Conservation (phyloP, 1,140 invertebrate genomes). For the Conus betulinus region DNA sequence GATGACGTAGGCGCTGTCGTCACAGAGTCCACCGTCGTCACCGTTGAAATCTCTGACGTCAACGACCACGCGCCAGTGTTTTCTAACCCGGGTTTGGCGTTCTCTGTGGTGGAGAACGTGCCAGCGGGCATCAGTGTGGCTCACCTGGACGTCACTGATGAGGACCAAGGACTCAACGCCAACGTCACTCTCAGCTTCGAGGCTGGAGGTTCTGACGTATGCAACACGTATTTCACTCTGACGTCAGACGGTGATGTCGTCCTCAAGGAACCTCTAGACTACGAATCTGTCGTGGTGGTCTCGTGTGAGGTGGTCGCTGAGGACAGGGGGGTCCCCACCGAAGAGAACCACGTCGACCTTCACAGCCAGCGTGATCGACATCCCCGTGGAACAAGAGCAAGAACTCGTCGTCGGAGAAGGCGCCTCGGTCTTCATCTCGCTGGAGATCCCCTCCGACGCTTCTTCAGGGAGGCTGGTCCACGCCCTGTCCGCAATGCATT, state of each 20-base stretch:
- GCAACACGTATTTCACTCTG: not conserved
- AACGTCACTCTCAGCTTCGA: not conserved
- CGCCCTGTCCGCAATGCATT: constrained; percentile 11
- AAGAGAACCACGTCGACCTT: constrained; percentile 27
- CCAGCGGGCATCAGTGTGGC: not conserved
- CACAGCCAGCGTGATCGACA: constrained; percentile 27
- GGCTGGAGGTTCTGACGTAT: not conserved
- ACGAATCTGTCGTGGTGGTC: not conserved
- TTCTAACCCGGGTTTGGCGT: not conserved
- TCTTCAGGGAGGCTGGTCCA: not conserved
- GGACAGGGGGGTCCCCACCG: constrained; percentile 14
- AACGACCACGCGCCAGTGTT: constrained; percentile 6
- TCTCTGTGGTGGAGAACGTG: not conserved
- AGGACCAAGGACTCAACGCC: not conserved
- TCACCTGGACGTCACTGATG: not conserved
- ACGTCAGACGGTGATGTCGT: not conserved
- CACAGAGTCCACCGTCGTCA: not conserved
- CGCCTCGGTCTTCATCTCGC: constrained; percentile 13
- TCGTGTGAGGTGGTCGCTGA: not conserved
- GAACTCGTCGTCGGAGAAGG: not conserved
- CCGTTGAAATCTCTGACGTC: not conserved
- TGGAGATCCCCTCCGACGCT: constrained; percentile 33
- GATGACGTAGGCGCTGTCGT: not conserved
- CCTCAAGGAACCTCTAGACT: not conserved
- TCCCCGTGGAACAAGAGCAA: not conserved